Evolutionary conservation across 1,140 invertebrate genomes (phyloP).

Genomic region (Drosophila takahashii): DNA sequence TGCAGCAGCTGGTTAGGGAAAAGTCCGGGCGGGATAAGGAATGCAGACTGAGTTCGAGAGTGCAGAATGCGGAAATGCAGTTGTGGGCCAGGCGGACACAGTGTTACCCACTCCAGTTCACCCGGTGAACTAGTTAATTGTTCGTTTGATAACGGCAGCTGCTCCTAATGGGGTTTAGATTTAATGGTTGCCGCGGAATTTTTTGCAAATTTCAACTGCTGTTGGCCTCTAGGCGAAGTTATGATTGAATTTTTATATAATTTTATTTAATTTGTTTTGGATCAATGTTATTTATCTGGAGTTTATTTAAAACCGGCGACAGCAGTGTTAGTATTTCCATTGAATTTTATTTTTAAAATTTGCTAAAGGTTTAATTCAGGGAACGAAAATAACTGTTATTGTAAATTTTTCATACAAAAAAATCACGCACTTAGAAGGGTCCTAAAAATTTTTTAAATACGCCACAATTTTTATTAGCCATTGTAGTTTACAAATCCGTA

Average conservation of each 20-base stretch:
- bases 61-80: conserved; percentile 37
- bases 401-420: too few relatives aligned
- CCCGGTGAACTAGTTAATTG: conserved; percentile 39
- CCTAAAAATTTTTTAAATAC: too few relatives aligned
- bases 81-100: conserved; percentile 25
- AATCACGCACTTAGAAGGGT: too few relatives aligned
- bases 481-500: too few relatives aligned
- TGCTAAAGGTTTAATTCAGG: not conserved
- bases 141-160: conserved; percentile 19
- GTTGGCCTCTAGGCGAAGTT: not conserved
- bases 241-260: conserved; percentile 12
- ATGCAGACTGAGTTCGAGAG: conserved; percentile 7
- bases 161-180: not conserved
- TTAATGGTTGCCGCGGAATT: conserved; percentile 5
- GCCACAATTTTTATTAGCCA: too few relatives aligned
- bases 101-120: conserved; percentile 14
- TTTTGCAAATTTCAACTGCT: not conserved
- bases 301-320: not conserved
- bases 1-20: conserved; percentile 23
- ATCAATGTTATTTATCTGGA: not conserved
- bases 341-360: not conserved
- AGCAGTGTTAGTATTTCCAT: not conserved
- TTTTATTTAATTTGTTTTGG: not conserved
- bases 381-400: too few relatives aligned
- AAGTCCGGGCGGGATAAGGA: conserved; percentile 6